phyloP scores from a whole-genome alignment of 1,140 invertebrate genomes.

The Samia ricini region DNA sequence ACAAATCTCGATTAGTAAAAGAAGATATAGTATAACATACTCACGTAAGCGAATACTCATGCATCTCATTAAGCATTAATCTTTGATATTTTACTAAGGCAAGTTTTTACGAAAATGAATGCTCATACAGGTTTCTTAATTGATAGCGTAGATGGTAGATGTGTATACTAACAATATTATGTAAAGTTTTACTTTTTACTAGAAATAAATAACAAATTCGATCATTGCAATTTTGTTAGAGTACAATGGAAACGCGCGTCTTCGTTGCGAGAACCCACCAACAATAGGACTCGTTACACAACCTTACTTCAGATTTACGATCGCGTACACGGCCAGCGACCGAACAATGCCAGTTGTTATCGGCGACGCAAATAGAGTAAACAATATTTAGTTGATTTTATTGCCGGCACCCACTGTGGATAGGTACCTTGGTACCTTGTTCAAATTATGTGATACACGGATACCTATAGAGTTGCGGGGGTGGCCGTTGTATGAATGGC shows the following conservation, averaged over 20 bases:
- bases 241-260: not conserved
- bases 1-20: too few species aligned
- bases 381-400: conserved; percentile 39
- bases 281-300: conserved; percentile 51
- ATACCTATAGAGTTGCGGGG: conserved; percentile 24
- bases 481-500: conserved; percentile 3
- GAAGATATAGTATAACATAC: too few species aligned
- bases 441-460: conserved; percentile 13
- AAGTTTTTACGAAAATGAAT: too few species aligned
- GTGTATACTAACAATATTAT: too few species aligned
- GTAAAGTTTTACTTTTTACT: too few species aligned
- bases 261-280: not conserved
- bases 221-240: not conserved
- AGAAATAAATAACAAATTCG: too few species aligned
- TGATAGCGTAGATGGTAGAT: too few species aligned
- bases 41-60: too few species aligned
- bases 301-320: conserved; percentile 43
- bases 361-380: conserved; percentile 31
- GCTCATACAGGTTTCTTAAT: too few species aligned
- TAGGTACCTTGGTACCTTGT: not conserved
- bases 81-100: too few species aligned
- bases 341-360: conserved; percentile 51
- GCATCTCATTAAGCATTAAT: too few species aligned
- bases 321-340: conserved; percentile 22
- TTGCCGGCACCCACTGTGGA: conserved; percentile 24